These are phyloP conservation scores for Eumeta japonica DNA, from an alignment of 1,140 invertebrate genomes.

Conservation along the genomic window DNA sequence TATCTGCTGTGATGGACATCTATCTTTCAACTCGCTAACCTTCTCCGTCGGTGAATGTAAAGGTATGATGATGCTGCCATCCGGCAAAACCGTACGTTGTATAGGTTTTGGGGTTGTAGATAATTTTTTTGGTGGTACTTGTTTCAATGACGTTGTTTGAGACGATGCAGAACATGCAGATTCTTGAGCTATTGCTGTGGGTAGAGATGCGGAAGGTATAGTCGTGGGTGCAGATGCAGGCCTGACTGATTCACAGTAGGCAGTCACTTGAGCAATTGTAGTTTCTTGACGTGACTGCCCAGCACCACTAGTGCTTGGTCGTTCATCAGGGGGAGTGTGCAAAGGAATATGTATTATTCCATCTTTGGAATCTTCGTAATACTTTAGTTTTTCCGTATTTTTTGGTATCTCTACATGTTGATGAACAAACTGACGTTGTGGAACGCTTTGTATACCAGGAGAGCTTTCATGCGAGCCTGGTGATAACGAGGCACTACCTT, in stretches of 20 bases:
- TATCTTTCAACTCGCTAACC: neutral
- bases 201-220: conserved; percentile 10
- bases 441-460: conserved; percentile 24
- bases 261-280: conserved; percentile 6
- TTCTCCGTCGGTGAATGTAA: conserved; percentile 55
- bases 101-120: conserved; percentile 22
- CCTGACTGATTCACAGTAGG: conserved; percentile 15
- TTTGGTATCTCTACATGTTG: conserved; percentile 11
- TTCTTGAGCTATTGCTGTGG: conserved; percentile 9
- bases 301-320: conserved; percentile 10
- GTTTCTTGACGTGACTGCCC: too few species aligned
- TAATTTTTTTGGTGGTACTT: conserved; percentile 4
- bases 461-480: conserved; percentile 32
- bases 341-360: conserved; percentile 65
- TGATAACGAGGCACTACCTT: conserved; percentile 30
- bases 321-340: conserved; percentile 65
- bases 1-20: neutral
- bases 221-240: conserved; percentile 32
- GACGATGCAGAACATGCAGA: too few species aligned
- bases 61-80: conserved; percentile 56
- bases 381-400: conserved; percentile 49
- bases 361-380: conserved; percentile 62
- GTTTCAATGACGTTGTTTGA: conserved; percentile 7
- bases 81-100: conserved; percentile 43
- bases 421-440: conserved; percentile 14